phyloP scores from a whole-genome alignment of 2,113 vertebrate genomes.

The Triplophysa siluroides region DNA sequence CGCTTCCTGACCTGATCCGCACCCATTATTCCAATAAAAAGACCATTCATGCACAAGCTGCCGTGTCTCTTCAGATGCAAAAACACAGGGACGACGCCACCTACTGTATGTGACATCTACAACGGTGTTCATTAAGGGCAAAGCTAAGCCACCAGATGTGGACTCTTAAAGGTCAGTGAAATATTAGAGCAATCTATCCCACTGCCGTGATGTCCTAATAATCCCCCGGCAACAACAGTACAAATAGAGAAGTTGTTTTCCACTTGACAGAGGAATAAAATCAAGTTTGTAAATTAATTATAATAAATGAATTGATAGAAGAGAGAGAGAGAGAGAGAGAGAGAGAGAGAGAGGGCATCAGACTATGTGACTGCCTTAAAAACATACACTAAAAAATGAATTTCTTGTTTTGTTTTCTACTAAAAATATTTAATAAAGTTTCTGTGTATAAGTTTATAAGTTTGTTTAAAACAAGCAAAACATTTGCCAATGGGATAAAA shows the following conservation, averaged over 20 bases:
- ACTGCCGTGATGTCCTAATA: constrained; percentile 28
- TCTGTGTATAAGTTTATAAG: too few species aligned
- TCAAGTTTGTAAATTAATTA: too few species aligned
- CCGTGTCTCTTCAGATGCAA: not conserved
- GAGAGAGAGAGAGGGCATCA: too few species aligned
- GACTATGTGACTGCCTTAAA: too few species aligned
- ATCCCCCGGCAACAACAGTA: constrained; percentile 4
- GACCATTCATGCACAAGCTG: not conserved
- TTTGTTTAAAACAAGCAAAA: too few species aligned
- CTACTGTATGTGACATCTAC: not conserved
- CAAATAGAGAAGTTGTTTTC: not conserved
- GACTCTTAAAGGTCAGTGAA: constrained; percentile 40
- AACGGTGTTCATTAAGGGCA: not conserved
- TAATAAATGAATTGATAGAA: rapidly evolving
- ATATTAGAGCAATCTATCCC: constrained; percentile 32
- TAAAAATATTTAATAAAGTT: too few species aligned
- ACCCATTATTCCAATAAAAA: constrained; percentile 19
- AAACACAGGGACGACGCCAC: constrained; percentile 16
- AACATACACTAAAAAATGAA: too few species aligned
- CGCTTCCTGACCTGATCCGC: not conserved
- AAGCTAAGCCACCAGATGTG: constrained; percentile 8
- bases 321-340: too few species aligned
- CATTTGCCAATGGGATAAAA: too few species aligned
- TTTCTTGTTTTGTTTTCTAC: too few species aligned
- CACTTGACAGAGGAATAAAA: not conserved